phyloP scores from a whole-genome alignment of 23 tunicate species.

The Styela clava region DNA sequence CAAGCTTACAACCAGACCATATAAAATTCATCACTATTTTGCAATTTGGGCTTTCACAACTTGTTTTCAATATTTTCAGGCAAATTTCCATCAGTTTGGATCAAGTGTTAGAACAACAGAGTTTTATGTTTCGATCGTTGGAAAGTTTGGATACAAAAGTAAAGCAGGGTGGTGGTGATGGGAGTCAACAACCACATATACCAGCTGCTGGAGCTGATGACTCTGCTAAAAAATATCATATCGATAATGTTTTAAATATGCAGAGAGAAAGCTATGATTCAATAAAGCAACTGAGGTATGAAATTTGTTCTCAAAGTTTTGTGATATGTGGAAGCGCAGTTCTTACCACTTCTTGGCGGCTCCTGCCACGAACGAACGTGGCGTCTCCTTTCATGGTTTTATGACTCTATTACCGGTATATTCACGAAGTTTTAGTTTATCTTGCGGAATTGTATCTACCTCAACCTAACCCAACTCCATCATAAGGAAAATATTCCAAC shows the following conservation, averaged over 20 bases:
- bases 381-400: too few relatives aligned
- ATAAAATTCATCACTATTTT: too few relatives aligned
- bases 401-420: too few relatives aligned
- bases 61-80: slow-evolving; percentile 3
- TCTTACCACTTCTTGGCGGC: too few relatives aligned
- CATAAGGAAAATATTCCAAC: too few relatives aligned
- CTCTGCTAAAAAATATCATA: slow-evolving; percentile 42
- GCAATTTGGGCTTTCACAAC: too few relatives aligned
- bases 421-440: too few relatives aligned
- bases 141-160: not conserved
- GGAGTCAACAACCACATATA: not conserved
- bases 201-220: slow-evolving; percentile 33
- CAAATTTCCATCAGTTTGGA: not conserved
- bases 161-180: not conserved
- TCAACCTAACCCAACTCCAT: not conserved
- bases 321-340: too few relatives aligned
- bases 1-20: too few relatives aligned
- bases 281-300: slow-evolving; percentile 15
- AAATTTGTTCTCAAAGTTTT: too few relatives aligned
- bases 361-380: too few relatives aligned
- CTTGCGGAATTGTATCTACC: not conserved
- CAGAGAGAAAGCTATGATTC: slow-evolving; percentile 33
- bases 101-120: not conserved
- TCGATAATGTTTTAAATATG: slow-evolving; percentile 35
- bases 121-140: not conserved